These are phyloP conservation scores for Dryococelus australis DNA, from an alignment of 2,888 invertebrate genomes.

Conservation along the genomic window DNA sequence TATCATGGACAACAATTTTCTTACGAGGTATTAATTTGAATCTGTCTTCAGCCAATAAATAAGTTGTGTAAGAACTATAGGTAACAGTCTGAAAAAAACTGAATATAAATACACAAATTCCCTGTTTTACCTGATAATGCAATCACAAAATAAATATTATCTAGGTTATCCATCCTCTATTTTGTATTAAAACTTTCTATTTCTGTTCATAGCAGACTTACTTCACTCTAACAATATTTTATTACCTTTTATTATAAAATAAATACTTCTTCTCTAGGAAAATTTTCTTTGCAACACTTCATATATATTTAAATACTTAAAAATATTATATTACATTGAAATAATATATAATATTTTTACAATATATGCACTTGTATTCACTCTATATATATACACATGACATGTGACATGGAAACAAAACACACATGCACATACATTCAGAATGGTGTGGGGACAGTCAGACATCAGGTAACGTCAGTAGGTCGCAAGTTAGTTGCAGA, in stretches of 20 bases:
- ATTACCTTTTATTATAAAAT: constrained; percentile 23
- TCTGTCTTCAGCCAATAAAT: neutral
- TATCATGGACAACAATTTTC: neutral
- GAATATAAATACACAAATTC: neutral
- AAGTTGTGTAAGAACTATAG: neutral
- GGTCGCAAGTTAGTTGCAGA: constrained; percentile 1
- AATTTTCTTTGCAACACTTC: constrained; percentile 13
- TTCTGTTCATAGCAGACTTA: neutral
- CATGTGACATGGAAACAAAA: neutral
- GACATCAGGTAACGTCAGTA: constrained; percentile 28
- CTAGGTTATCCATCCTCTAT: neutral
- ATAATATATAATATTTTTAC: constrained; percentile 7
- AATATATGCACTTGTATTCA: constrained; percentile 16
- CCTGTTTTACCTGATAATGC: neutral
- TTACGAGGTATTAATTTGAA: neutral
- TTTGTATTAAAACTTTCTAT: neutral
- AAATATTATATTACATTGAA: constrained; percentile 2
- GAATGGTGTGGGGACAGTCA: constrained; percentile 7
- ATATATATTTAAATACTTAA: constrained; percentile 27
- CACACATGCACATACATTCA: neutral
- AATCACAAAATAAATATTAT: neutral
- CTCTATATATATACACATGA: neutral
- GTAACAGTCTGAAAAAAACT: neutral
- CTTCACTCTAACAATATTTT: neutral
- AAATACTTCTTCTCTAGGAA: constrained; percentile 19